Conservation (phyloP, 2,113 vertebrate genomes). For the Gallinago paraguaiae region DNA sequence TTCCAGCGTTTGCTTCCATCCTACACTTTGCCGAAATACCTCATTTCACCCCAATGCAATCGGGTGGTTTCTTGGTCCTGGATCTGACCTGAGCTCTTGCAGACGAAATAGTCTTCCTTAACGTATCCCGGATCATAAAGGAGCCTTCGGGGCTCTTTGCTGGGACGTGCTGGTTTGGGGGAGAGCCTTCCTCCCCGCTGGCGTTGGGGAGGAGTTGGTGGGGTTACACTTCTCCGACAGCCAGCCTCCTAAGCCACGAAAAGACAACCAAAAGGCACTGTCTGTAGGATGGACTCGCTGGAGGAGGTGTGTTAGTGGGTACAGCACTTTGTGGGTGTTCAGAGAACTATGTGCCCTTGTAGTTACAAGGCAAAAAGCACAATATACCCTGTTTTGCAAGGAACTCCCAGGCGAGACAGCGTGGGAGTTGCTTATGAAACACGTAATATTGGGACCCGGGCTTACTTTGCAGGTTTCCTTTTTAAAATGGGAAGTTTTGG, state of each 20-base stretch:
- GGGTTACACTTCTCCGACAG: not conserved
- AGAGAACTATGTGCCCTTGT: not conserved
- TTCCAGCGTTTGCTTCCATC: accelerated
- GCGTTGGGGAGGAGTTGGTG: not conserved
- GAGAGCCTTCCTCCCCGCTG: not conserved
- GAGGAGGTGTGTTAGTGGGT: not conserved
- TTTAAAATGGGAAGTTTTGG: not conserved
- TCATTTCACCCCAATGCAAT: not conserved
- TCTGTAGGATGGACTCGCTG: not conserved
- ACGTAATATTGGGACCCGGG: not conserved
- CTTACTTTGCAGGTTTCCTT: not conserved
- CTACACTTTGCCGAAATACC: not conserved
- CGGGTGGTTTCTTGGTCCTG: not conserved
- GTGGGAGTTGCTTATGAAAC: not conserved
- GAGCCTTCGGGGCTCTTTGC: not conserved
- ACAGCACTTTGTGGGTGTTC: not conserved
- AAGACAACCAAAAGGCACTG: not conserved
- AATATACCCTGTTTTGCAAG: not conserved
- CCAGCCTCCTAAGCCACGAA: not conserved
- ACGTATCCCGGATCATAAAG: not conserved
- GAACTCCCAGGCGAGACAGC: not conserved
- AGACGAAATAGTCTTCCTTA: not conserved
- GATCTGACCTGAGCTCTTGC: not conserved
- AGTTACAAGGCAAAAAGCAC: not conserved
- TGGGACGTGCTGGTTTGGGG: not conserved